Evolutionary conservation across 1,140 invertebrate species (phyloP), one percentile per base, ranked within the genome.

Genomic region (Littorina saxatilis): DNA sequence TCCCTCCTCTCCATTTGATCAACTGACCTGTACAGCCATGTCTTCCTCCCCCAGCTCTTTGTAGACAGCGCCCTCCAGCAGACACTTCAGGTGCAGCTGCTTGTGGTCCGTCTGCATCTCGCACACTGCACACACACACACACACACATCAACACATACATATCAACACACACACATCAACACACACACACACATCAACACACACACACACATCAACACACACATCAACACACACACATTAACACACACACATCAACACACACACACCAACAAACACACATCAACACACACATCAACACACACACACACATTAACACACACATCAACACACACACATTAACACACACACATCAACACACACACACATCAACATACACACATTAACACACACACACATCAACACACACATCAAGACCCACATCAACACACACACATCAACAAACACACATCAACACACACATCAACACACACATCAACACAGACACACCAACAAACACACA

Each of bases 1-100:
- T n/a, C n/a, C n/a, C n/a, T n/a, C n/a, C n/a, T n/a, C n/a, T n/a
- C n/a, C n/a, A n/a, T n/a, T n/a, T n/a, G n/a, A n/a, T n/a, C n/a
- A n/a, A 40, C 39, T 50, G 85, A 92, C 91, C 82, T 88, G 87
- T 55, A 90, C 72, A 15, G 91, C 89, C 84, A 91, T 86, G 37
- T 92, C 91, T 50, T 85, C 77, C 58, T 91, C 85, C 20, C 87
- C 87, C 13, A 91, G 83, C 66, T 89, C 86, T 66, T 89, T 88
- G 75, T 88, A 89, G 15, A 92, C 82, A 43, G 90, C 86, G 2
- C 91, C 92, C 79, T 92, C 92, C 37, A 92, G 73, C 20, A 92
- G 82, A 85, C 90, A 90, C 81, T 90, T 91, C 40, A 92, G 75
- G 72, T 91, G 91, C 55, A 90, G 88, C 37, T 89, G 52, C 40